A percentile compares a stretch with the other conserved stretches of the same genome.
phyloP scores from a whole-genome alignment of 1,140 invertebrate genomes.

The Dendroctonus valens region DNA sequence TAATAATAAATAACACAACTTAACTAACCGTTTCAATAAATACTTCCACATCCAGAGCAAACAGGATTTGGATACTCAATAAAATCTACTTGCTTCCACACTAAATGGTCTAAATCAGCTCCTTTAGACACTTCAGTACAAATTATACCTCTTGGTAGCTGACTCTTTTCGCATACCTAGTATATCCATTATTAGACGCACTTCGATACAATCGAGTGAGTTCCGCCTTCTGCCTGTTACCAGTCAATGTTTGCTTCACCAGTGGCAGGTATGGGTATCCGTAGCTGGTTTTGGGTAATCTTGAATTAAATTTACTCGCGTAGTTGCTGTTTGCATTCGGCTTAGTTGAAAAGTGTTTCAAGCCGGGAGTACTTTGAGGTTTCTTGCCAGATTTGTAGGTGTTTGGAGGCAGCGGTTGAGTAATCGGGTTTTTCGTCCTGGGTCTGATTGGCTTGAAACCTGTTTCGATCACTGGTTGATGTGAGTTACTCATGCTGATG shows the following conservation, averaged over 20 bases:
- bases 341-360: constrained; percentile 38
- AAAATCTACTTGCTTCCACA: too few species aligned
- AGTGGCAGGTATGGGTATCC: constrained; percentile 5
- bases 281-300: constrained; percentile 6
- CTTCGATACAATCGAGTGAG: constrained; percentile 28
- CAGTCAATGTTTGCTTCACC: not conserved
- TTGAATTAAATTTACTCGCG: constrained; percentile 9
- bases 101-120: too few species aligned
- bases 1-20: too few species aligned
- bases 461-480: constrained; percentile 32
- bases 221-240: constrained; percentile 14
- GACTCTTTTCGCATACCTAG: constrained; percentile 32
- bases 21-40: too few species aligned
- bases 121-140: too few species aligned
- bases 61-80: too few species aligned
- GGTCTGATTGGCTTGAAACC: constrained; percentile 38
- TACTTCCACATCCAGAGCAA: too few species aligned
- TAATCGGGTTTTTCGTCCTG: constrained; percentile 21
- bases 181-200: constrained; percentile 24
- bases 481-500: constrained; percentile 5
- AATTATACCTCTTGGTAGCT: not conserved
- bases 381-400: constrained; percentile 40
- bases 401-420: constrained; percentile 26
- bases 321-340: not conserved
- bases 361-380: constrained; percentile 38